Evolutionary conservation across 2,888 invertebrate species (phyloP), one percentile per base, ranked within the genome.

Genomic region (Gandaritis pyraliata): DNA sequence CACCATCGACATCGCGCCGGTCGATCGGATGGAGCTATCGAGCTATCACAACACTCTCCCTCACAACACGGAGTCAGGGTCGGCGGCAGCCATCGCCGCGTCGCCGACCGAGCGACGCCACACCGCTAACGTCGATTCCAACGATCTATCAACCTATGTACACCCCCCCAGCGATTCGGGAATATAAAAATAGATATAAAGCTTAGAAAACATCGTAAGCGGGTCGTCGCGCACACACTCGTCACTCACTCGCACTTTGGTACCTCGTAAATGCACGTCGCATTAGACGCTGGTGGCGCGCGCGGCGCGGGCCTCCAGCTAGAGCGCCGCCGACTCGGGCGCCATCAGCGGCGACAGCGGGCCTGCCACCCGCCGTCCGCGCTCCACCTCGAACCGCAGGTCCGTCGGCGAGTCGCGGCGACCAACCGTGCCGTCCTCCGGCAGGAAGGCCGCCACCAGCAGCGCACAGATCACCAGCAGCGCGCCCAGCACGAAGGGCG

Each of bases 401-500:
- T 97, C 96, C 74, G 95, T 88, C 61, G 96, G 95, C 73, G 94
- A 57, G 51, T 85, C 81, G 58, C 88, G 80, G 73, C 91, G 90
- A 61, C 90, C 85, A 66, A 76, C 73, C 6, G 84, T 66, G 29
- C 81, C 79, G 59, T 94, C 94, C 81, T 96, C 96, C 29, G 96
- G 96, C 88, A 97, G 95, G 92, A 97, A 97, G 50, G 96, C 95
- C 54, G 97, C 97, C 76, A 99, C 98, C 75, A 99, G 92, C 75
- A 99, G 94, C 64, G 99, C 99, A 86, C 98, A 96, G 77, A 99
- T 96, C 72, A 99, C 99, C 88, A 99, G 94, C 83, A 99, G 93
- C 57, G 99, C 98, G 64, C 99, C 99, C 88, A 99, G 97, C 67
- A 99, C 97, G 89, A 99, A 99, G 12, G 99, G 99, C 61, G 99